Evolutionary conservation across 2,888 invertebrate species (phyloP).

Genomic region (Pandemis corylana): DNA sequence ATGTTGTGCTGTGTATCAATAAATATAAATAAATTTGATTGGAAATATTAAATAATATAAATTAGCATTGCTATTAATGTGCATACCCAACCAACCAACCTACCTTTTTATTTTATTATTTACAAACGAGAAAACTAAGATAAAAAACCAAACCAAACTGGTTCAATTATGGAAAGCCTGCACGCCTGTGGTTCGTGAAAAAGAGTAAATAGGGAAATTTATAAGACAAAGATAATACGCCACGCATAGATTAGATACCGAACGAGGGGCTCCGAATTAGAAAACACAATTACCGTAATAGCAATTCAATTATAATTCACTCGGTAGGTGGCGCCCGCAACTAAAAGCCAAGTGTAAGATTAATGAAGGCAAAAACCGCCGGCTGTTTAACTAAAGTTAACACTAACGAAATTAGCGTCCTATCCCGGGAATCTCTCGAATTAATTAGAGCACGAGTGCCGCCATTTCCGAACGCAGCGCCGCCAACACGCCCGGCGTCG

Average conservation of each 20-base stretch:
- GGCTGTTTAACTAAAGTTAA: conserved; percentile 77
- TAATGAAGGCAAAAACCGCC: conserved; percentile 73
- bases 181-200: background rate
- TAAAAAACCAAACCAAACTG: background rate
- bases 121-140: background rate
- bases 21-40: background rate
- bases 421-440: conserved; percentile 83
- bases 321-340: conserved; percentile 69
- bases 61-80: background rate
- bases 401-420: conserved; percentile 81
- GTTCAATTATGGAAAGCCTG: background rate
- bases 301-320: conserved; percentile 36
- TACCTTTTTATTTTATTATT: background rate
- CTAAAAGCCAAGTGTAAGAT: conserved; percentile 67
- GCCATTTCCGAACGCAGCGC: conserved; percentile 60
- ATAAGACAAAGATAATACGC: background rate
- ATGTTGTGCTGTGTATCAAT: no score
- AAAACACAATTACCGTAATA: conserved; percentile 39
- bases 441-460: conserved; percentile 77
- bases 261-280: conserved; percentile 30
- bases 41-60: background rate
- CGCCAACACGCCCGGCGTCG: conserved; percentile 72
- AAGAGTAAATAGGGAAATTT: background rate
- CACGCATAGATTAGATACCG: conserved; percentile 31
- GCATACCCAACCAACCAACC: background rate